Evolutionary conservation across 2,888 invertebrate genomes (phyloP).

Genomic region (Apotomis capreana): DNA sequence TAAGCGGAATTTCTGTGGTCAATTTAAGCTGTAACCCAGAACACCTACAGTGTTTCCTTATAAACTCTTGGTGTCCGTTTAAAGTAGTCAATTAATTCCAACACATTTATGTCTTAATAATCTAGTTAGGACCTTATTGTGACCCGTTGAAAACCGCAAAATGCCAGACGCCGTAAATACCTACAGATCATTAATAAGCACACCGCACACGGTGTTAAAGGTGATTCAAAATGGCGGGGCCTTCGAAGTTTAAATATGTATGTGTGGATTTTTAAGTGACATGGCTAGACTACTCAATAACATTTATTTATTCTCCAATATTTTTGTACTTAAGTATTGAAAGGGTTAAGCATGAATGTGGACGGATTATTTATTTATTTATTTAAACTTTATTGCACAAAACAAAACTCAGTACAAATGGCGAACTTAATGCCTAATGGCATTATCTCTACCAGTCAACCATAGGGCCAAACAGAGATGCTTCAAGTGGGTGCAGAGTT

Average conservation of each 20-base stretch:
- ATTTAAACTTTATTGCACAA: too few species aligned
- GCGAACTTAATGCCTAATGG: too few species aligned
- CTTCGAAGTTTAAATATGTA: neutral
- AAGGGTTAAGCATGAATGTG: too few species aligned
- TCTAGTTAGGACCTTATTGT: slow-evolving; percentile 29
- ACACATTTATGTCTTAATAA: slow-evolving; percentile 40
- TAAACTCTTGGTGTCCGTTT: slow-evolving; percentile 33
- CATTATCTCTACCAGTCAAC: too few species aligned
- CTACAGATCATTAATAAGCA: neutral
- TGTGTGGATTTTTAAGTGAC: too few species aligned
- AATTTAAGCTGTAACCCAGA: slow-evolving; percentile 27
- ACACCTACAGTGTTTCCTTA: slow-evolving; percentile 41
- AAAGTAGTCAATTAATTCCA: slow-evolving; percentile 34
- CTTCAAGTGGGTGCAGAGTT: too few species aligned
- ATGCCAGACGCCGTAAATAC: neutral
- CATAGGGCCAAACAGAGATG: too few species aligned
- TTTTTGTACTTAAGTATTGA: too few species aligned
- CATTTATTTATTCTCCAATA: too few species aligned
- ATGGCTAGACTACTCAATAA: too few species aligned
- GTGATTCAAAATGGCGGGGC: neutral
- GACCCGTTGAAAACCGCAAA: slow-evolving; percentile 33
- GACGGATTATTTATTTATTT: too few species aligned
- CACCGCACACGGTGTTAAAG: slow-evolving; percentile 29
- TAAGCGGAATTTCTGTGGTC: slow-evolving; percentile 6
- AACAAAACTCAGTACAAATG: too few species aligned